Conservation (phyloP, 92 coral and sea anemone genomes). For the Muricea muricata region DNA sequence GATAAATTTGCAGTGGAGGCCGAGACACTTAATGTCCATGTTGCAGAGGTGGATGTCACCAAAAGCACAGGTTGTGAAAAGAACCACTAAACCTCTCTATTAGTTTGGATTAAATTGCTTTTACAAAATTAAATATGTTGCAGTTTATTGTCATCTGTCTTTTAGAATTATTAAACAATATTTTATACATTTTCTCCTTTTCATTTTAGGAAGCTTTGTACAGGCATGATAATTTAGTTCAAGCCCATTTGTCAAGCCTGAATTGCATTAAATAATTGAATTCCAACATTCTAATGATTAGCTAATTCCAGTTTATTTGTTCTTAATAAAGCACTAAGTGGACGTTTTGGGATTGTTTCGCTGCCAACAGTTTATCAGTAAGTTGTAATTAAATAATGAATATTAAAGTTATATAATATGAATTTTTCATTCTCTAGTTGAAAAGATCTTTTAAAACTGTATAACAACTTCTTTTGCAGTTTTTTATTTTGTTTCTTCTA, state of each 20-base stretch:
- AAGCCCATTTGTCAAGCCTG: not conserved
- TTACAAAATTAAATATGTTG: too few species aligned
- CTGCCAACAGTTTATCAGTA: constrained; percentile 97
- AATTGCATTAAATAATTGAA: too few species aligned
- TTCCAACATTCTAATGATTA: too few species aligned
- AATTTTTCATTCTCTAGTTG: too few species aligned
- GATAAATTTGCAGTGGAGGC: constrained; percentile 77
- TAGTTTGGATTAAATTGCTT: not conserved
- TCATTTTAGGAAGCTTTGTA: too few species aligned
- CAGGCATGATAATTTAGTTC: not conserved
- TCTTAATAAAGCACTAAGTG: constrained; percentile 79
- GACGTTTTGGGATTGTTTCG: constrained; percentile 85
- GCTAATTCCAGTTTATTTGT: not conserved
- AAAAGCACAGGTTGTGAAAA: constrained; percentile 70
- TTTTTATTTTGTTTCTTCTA: too few species aligned
- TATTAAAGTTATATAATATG: too few species aligned
- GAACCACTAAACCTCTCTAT: not conserved
- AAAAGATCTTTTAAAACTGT: too few species aligned
- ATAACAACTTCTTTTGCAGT: too few species aligned
- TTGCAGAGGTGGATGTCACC: constrained; percentile 91
- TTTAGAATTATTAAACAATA: too few species aligned
- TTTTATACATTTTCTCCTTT: too few species aligned
- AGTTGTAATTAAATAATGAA: constrained; percentile 57
- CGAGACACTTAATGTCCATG: constrained; percentile 73
- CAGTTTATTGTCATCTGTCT: too few species aligned